Evolutionary conservation across 2,797 vertebrate genomes (phyloP).

Genomic region (Periophthalmus magnuspinnatus): DNA sequence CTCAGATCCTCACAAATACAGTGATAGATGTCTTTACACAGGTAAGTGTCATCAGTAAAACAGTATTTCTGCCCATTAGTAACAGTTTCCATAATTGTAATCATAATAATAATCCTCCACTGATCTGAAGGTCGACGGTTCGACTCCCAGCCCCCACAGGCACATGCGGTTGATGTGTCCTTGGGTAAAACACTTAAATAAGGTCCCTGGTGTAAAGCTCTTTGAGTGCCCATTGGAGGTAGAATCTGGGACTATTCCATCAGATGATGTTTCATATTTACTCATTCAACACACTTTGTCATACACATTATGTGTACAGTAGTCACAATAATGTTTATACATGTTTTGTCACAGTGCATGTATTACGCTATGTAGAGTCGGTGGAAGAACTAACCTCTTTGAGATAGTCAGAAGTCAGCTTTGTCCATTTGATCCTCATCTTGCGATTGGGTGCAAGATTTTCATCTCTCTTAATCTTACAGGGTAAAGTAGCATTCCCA

Average conservation of each 20-base stretch:
- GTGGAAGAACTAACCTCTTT: constrained; percentile 74
- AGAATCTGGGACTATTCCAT: background rate
- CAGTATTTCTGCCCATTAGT: background rate
- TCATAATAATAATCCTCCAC: background rate
- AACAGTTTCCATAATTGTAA: background rate
- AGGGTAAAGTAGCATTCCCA: constrained; percentile 89
- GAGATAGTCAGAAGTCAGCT: constrained; percentile 94
- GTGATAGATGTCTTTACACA: background rate
- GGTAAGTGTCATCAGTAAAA: background rate
- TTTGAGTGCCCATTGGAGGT: background rate
- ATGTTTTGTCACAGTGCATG: too few species aligned
- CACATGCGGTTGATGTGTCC: too few species aligned
- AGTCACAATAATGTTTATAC: too few species aligned
- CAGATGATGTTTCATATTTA: background rate
- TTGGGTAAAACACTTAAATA: too few species aligned
- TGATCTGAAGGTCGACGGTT: background rate
- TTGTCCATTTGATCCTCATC: constrained; percentile 98
- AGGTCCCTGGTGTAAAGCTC: background rate
- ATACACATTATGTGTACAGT: background rate
- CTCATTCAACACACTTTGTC: background rate
- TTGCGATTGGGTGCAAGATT: constrained; percentile 78
- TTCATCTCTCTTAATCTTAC: constrained; percentile 85
- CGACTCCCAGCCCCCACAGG: too few species aligned
- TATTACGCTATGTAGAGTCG: background rate
- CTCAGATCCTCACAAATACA: background rate